Base-by-base conservation (phyloP, 1,140 invertebrate genomes). In the Aphelenchoides avenae region DNA sequence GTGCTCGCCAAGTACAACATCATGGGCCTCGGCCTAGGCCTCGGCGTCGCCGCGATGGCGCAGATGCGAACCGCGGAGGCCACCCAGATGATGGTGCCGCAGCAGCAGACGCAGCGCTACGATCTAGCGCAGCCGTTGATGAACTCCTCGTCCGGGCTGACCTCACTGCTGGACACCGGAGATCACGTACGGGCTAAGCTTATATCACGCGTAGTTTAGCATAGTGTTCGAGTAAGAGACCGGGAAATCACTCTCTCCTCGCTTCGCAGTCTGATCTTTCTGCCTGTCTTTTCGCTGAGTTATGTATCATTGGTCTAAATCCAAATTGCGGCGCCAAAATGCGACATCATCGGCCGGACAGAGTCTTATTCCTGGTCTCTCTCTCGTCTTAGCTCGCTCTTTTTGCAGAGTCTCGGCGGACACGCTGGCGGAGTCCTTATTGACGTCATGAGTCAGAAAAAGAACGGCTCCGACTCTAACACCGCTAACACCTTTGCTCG, bases 11-110 rank as follows among this genome's bases (percentile, higher is more conserved):
- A 60, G 37, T 58, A 59, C 13, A 51, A 56, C 47, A 54, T 57
- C 13, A 57, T 58, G 52, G 89, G 89, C 34, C 85, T 93, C 80
- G 88, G 89, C 15, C 82, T 92, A 50, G 87, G 88, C 4, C 79
- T 89, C 56, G 79, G 79, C 37, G 77, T 79, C 43, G 62, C 63
- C 39, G 69, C 64, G 46, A 73, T 66, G 73, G 73, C 54, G 51
- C 73, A 65, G 62, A 71, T 59, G 52, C 55, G 70, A 9, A 59
- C 56, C 47, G 50, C 13, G 4, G 59, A 67, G n/a, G 36, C 52
- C 20, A 41, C 27, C 7, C n/a, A 51, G 44, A 50, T 55, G 4
- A 42, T 49, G 11, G 60, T 61, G n/a, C 66, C 43, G 11, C 49
- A 46, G 20, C 57, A 49, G 56, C 54, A 39, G n/a, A 30, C 49